These are phyloP conservation scores for Matsumurasca onukii DNA, from an alignment of 1,140 invertebrate species.

Conservation along the genomic window DNA sequence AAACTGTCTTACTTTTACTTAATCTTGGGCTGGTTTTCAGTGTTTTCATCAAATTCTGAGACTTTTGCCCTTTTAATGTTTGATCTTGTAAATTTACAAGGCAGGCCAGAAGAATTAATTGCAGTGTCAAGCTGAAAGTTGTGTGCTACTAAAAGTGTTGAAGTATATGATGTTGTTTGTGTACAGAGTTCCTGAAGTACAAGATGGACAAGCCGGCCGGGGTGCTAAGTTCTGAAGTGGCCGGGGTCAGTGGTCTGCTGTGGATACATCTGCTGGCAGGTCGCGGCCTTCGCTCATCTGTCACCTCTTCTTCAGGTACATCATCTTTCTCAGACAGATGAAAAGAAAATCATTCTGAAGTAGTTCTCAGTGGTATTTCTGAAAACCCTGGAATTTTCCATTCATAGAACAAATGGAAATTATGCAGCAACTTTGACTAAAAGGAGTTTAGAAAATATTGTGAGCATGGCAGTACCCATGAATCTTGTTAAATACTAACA, in stretches of 20 bases:
- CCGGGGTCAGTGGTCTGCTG: slow-evolving; percentile 83
- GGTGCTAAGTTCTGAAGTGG: slow-evolving; percentile 44
- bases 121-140: too few relatives aligned
- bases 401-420: background rate
- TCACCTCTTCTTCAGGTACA: slow-evolving; percentile 62
- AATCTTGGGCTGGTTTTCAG: too few relatives aligned
- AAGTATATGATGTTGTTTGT: background rate
- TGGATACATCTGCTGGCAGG: slow-evolving; percentile 90
- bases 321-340: slow-evolving; percentile 48
- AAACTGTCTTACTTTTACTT: too few relatives aligned
- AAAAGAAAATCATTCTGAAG: background rate
- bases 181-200: slow-evolving; percentile 84
- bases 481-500: background rate
- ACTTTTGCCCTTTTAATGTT: too few relatives aligned
- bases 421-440: background rate
- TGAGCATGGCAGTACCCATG: background rate
- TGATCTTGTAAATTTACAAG: too few relatives aligned
- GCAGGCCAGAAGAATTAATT: too few relatives aligned
- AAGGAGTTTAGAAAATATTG: background rate
- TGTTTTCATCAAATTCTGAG: too few relatives aligned
- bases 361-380: too few relatives aligned
- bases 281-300: slow-evolving; percentile 78
- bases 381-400: background rate
- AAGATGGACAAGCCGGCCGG: slow-evolving; percentile 75
- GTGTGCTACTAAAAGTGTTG: too few relatives aligned